These are phyloP conservation scores for Crotalus tigris DNA, from an alignment of 2,113 vertebrate genomes.

Conservation along the genomic window DNA sequence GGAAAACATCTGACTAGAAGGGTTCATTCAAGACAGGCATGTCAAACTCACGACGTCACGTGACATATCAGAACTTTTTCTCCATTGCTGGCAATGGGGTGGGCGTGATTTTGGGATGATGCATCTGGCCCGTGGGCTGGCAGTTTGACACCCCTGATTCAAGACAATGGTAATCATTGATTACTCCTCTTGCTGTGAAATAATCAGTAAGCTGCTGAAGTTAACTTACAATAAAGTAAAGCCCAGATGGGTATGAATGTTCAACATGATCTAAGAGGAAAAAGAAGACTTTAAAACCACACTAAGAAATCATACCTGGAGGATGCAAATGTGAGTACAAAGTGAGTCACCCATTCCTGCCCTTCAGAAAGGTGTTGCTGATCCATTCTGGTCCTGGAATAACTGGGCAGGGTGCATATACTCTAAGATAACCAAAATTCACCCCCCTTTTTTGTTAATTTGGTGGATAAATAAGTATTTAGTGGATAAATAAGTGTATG, in stretches of 20 bases:
- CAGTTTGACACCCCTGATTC: not conserved
- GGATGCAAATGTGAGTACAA: not conserved
- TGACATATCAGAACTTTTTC: too few species aligned
- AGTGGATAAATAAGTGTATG: not conserved
- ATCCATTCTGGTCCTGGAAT: not conserved
- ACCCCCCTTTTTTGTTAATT: not conserved
- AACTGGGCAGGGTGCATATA: not conserved
- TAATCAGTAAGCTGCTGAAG: not conserved
- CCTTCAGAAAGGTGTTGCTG: not conserved
- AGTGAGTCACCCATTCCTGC: not conserved
- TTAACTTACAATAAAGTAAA: not conserved
- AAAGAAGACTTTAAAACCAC: not conserved
- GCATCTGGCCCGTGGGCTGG: too few species aligned
- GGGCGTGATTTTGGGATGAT: too few species aligned
- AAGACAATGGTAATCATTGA: not conserved
- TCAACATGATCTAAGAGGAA: not conserved
- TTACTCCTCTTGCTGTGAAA: not conserved
- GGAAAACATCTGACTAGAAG: not conserved
- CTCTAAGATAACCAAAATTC: not conserved
- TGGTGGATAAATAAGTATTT: not conserved
- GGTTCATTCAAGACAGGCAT: not conserved
- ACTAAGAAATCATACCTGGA: not conserved
- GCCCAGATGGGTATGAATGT: not conserved
- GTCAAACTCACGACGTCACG: too few species aligned
- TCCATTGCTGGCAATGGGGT: too few species aligned